Evolutionary conservation across 2,797 vertebrate species (phyloP), one percentile per base, ranked within the genome.

Genomic region (Synaphobranchus kaupii): DNA sequence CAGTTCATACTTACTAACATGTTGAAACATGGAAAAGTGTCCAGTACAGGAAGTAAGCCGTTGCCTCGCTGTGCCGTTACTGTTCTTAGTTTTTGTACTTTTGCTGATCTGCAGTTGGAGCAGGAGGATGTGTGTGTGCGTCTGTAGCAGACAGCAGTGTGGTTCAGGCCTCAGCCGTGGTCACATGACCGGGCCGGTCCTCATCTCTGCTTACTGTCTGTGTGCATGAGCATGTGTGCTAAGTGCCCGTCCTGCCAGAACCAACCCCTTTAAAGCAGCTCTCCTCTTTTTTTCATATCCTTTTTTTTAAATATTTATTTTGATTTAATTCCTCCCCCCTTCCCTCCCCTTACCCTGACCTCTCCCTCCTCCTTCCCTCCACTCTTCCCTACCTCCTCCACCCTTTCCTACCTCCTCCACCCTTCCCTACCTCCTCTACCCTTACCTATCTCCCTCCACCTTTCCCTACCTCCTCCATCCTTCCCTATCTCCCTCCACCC

Each of bases 61-160:
- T 8, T 66, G 22, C 60, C 25, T n/a, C n/a, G n/a, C 60, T 8
- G 60, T n/a, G 60, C 60, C 25, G n/a, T n/a, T 25, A 8, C 60
- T 66, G 60, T 22, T 25, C 58, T 22, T 20, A 20, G 58, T 60
- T 3, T 60, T 60, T 60, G 58, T 25, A 25, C 58, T 60, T 60
- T 12, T 25, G 25, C 28, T 73, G 31, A 3, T 28, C 6, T 28
- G 25, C 3, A 39, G 68, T 73, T 73, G 12, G 68, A 34, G 25
- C 8, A 8, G 7, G 0, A 9, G n/a, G 63, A 92, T 89, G 92
- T 60, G 25, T n/a, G n/a, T 90, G n/a, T 86, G 56, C 28, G 44
- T 54, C 7, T 52, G 28, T 17, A 47, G 47, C 52, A 8, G 54
- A 47, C 12, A 22, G 39, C 6, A 56, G 54, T 17, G 17, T 22